phyloP scores from a whole-genome alignment of 2,888 invertebrate genomes.

The Ypsolopha sequella region DNA sequence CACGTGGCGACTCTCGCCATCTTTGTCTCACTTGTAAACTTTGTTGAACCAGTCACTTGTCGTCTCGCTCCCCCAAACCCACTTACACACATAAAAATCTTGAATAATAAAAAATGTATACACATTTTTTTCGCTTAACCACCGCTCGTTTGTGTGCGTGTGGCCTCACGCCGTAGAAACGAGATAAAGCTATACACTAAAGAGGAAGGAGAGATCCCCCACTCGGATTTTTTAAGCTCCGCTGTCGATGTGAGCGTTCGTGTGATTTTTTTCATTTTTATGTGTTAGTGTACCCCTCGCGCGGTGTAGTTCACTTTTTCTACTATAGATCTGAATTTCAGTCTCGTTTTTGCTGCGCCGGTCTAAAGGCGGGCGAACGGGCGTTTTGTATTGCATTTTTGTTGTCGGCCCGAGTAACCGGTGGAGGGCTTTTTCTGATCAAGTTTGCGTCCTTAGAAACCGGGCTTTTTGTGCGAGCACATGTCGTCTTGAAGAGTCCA shows the following conservation, averaged over 20 bases:
- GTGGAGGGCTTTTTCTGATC: slow-evolving; percentile 20
- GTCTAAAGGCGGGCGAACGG: slow-evolving; percentile 65
- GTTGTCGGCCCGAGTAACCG: slow-evolving; percentile 44
- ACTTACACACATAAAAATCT: slow-evolving; percentile 71
- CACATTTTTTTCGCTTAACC: slow-evolving; percentile 71
- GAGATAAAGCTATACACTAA: slow-evolving; percentile 34
- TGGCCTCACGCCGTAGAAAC: slow-evolving; percentile 55
- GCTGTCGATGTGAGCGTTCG: slow-evolving; percentile 56
- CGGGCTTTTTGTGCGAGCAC: slow-evolving; percentile 54
- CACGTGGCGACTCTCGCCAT: slow-evolving; percentile 59
- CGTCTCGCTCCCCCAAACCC: slow-evolving; percentile 55
- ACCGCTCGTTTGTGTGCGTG: slow-evolving; percentile 50
- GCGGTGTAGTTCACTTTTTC: slow-evolving; percentile 71
- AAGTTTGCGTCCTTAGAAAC: slow-evolving; percentile 26
- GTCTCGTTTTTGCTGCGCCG: slow-evolving; percentile 71
- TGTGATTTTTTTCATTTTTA: slow-evolving; percentile 70
- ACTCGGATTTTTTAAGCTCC: slow-evolving; percentile 67
- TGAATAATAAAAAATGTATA: slow-evolving; percentile 72
- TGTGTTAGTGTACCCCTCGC: slow-evolving; percentile 71
- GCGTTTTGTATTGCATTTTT: slow-evolving; percentile 61
- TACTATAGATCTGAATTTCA: slow-evolving; percentile 72
- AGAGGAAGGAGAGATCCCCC: slow-evolving; percentile 42
- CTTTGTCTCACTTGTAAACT: slow-evolving; percentile 27
- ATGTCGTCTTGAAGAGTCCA: slow-evolving; percentile 38
- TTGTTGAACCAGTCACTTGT: slow-evolving; percentile 23